Percentiles rank a stretch among this genome's conserved stretches.
Evolutionary conservation across 2,113 vertebrate species (phyloP).

Genomic region (Saguinus midas): DNA sequence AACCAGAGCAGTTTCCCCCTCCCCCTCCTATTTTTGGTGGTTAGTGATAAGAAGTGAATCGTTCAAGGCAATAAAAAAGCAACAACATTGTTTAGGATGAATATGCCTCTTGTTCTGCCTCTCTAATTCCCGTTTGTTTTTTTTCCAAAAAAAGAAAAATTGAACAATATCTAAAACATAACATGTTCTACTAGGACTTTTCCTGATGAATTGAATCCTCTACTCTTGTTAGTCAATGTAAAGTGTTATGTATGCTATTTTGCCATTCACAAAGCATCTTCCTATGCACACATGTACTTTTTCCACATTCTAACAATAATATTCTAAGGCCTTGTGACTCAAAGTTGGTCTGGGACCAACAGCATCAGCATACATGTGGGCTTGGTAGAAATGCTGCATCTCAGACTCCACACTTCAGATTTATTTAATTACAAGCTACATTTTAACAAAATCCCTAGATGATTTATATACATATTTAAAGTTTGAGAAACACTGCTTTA

Average conservation of each 20-base stretch:
- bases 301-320: background rate
- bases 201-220: background rate
- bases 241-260: background rate
- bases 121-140: background rate
- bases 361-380: background rate
- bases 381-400: background rate
- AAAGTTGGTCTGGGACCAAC: background rate
- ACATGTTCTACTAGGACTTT: conserved; percentile 28
- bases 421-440: background rate
- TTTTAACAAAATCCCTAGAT: background rate
- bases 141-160: conserved; percentile 40
- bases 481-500: conserved; percentile 28
- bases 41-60: background rate
- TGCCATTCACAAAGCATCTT: background rate
- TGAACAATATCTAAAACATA: background rate
- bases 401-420: background rate
- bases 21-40: background rate
- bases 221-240: background rate
- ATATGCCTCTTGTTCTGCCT: background rate
- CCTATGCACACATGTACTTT: background rate
- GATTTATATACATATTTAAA: background rate
- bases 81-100: background rate
- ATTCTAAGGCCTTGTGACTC: background rate
- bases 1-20: too few relatives aligned
- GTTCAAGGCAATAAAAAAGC: background rate